phyloP scores from a whole-genome alignment of 1,140 invertebrate species.

The Musca vetustissima region DNA sequence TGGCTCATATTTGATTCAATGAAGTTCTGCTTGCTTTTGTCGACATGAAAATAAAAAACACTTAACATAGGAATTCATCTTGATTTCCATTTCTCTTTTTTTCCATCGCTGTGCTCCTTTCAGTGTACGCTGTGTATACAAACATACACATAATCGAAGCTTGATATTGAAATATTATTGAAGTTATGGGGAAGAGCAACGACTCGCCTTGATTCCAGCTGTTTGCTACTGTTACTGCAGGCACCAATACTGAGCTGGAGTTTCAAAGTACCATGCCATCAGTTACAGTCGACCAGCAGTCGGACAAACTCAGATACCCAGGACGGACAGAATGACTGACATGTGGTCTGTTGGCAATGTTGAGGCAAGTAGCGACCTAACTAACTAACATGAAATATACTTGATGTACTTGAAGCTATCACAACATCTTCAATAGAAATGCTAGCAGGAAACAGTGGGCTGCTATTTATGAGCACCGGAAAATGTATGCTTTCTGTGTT shows the following conservation, averaged over 20 bases:
- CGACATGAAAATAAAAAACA: constrained; percentile 1
- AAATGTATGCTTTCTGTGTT: too few species aligned
- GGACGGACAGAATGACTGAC: too few species aligned
- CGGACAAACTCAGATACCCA: too few species aligned
- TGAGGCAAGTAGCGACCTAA: background rate
- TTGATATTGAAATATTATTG: background rate
- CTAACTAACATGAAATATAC: background rate
- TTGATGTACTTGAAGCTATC: constrained; percentile 1
- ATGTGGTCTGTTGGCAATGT: too few species aligned
- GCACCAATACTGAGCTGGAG: too few species aligned
- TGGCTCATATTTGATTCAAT: constrained; percentile 12
- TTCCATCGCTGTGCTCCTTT: background rate
- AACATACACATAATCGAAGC: constrained; percentile 6
- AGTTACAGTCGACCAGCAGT: too few species aligned
- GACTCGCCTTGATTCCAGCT: too few species aligned
- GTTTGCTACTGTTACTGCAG: too few species aligned
- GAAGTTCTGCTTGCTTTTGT: background rate
- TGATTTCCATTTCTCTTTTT: background rate
- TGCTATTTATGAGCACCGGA: too few species aligned
- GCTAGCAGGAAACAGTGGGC: too few species aligned
- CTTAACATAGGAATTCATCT: constrained; percentile 22
- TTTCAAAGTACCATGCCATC: too few species aligned
- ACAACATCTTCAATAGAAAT: background rate
- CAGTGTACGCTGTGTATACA: background rate
- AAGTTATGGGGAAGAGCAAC: too few species aligned